These are phyloP conservation scores for Regulus satrapa DNA, from an alignment of 2,113 vertebrate species.

Conservation along the genomic window DNA sequence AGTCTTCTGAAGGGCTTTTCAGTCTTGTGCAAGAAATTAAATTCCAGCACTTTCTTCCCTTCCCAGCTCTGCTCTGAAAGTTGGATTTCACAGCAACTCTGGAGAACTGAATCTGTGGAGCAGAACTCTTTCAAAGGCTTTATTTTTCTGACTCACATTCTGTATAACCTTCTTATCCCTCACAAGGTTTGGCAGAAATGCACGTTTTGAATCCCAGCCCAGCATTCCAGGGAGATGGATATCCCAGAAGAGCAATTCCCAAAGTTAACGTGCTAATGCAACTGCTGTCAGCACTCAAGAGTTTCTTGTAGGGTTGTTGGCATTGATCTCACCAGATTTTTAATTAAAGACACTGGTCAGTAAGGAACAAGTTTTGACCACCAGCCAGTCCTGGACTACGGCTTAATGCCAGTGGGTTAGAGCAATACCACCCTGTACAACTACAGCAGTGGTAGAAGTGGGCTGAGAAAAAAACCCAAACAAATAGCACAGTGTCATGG, in stretches of 20 bases:
- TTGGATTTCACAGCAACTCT: not conserved
- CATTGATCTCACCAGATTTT: not conserved
- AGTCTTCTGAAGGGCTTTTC: not conserved
- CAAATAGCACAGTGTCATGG: not conserved
- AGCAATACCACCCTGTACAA: not conserved
- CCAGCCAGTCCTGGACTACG: not conserved
- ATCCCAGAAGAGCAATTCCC: constrained; percentile 3
- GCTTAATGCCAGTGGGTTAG: not conserved
- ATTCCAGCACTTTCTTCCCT: not conserved
- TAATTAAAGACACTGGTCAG: not conserved
- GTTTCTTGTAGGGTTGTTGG: constrained; percentile 1
- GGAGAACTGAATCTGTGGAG: not conserved
- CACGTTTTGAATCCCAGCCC: not conserved
- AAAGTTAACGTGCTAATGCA: not conserved
- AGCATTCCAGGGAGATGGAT: not conserved
- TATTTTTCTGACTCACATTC: not conserved
- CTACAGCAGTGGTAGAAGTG: not conserved
- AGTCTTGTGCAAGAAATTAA: not conserved
- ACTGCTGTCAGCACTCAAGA: not conserved
- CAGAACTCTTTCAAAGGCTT: not conserved
- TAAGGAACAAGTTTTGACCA: not conserved
- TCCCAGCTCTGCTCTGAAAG: not conserved
- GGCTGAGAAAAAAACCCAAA: not conserved
- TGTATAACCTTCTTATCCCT: not conserved
- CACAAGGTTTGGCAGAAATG: constrained; percentile 2